Base-by-base conservation (phyloP, 1,140 invertebrate species). In the Mercenaria mercenaria region DNA sequence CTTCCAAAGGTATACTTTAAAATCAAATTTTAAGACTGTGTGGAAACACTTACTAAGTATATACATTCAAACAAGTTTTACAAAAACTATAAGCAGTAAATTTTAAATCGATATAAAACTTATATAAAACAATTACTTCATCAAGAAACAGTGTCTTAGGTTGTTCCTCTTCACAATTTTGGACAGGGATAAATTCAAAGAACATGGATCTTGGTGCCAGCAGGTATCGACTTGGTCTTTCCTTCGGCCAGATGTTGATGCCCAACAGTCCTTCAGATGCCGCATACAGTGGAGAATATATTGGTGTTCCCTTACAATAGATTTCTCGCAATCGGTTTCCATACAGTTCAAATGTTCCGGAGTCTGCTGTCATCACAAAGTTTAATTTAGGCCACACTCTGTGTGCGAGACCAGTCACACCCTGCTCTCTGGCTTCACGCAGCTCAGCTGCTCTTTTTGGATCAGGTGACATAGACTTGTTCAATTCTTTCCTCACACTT, bases 231-330 rank as follows among this genome's bases (percentile, higher is more conserved):
- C 93, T 93, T 0, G 93, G 93, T 20, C 88, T 69, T 4, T 91
- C 74, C 10, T 77, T 37, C 13, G 95, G 95, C 94, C 94, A 95
- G 43, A 95, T 93, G 74, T 96, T 96, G 11, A 96, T 61, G 6
- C 95, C 95, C 23, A 96, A 50, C 6, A 96, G 83, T n/a, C 95
- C 95, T 74, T 96, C 95, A 18, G 95, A 95, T 18, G 95, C 95
- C 18, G 95, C 95, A 92, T 96, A 96, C 15, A 96, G 84, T 11
- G 95, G 94, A 4, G 95, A 95, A 86, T 96, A 96, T 15, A 95
- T 61, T 13, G 92, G 93, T 20, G 94, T 90, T 29, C 92, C 94
- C 89, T 95, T 93, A 80, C 92, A 95, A 72, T 93, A 95, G 0
- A 90, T 90, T 18, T 94, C 88, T 67, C 93, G 81, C 32, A 96